phyloP scores from a whole-genome alignment of 2,888 invertebrate genomes.

The Acronicta psi region DNA sequence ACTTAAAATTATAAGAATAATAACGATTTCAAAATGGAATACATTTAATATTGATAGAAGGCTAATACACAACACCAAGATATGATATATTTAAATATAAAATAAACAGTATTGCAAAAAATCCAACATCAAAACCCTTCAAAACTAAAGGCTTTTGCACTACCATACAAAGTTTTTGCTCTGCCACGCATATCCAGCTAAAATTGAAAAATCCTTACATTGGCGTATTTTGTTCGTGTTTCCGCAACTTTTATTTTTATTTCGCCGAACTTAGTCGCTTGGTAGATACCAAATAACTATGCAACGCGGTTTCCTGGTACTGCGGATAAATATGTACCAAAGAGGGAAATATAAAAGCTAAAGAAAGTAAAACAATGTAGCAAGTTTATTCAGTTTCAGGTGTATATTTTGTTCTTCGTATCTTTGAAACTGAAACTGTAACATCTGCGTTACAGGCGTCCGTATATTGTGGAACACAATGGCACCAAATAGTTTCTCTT shows the following conservation, averaged over 20 bases:
- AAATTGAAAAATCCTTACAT: slow-evolving; percentile 27
- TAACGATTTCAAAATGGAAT: background rate
- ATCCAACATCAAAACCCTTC: background rate
- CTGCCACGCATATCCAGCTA: slow-evolving; percentile 14
- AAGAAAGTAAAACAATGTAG: slow-evolving; percentile 35
- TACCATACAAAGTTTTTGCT: slow-evolving; percentile 10
- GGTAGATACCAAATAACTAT: slow-evolving; percentile 33
- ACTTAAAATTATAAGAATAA: background rate
- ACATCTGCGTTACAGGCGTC: slow-evolving; percentile 14
- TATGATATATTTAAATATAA: no score
- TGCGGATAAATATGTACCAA: slow-evolving; percentile 19
- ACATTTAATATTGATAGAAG: no score
- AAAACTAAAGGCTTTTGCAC: no score
- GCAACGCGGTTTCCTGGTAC: slow-evolving; percentile 21
- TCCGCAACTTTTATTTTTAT: slow-evolving; percentile 31
- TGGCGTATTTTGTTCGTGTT: slow-evolving; percentile 31
- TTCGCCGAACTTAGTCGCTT: slow-evolving; percentile 25
- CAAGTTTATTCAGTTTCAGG: slow-evolving; percentile 36
- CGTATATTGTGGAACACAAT: slow-evolving; percentile 21
- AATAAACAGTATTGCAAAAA: background rate
- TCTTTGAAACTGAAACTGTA: slow-evolving; percentile 18
- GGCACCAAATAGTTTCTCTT: slow-evolving; percentile 44
- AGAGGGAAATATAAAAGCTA: slow-evolving; percentile 10
- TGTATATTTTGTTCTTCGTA: slow-evolving; percentile 22
- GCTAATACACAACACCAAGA: no score